Conservation (phyloP, 2,888 invertebrate species). For the Pyrochroa serraticornis region DNA sequence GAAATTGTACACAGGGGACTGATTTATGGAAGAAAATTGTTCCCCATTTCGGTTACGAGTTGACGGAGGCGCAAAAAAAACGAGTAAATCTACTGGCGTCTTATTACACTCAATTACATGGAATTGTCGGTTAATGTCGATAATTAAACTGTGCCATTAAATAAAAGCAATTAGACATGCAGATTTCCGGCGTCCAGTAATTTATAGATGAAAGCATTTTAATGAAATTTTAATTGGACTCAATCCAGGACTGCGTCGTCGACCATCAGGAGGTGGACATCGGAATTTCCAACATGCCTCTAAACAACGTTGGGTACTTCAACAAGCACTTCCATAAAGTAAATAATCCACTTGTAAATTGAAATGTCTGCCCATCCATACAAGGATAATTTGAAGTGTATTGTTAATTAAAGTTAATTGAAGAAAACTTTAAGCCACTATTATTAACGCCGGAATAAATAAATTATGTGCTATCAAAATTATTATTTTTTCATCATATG, state of each 20-base stretch:
- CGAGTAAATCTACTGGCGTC: constrained; percentile 9
- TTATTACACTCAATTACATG: constrained; percentile 27
- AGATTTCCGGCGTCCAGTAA: constrained; percentile 28
- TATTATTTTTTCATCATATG: too few species aligned
- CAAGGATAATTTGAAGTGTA: too few species aligned
- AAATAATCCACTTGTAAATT: too few species aligned
- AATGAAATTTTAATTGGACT: constrained; percentile 32
- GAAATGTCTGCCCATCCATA: too few species aligned
- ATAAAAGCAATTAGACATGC: constrained; percentile 26
- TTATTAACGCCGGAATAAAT: too few species aligned
- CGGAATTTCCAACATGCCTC: constrained; percentile 11
- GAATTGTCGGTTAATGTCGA: constrained; percentile 19
- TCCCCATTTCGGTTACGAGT: too few species aligned
- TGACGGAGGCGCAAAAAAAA: not conserved
- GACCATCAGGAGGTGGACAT: not conserved
- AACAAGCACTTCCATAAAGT: too few species aligned
- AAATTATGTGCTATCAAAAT: too few species aligned
- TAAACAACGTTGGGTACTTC: not conserved
- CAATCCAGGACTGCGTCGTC: constrained; percentile 17
- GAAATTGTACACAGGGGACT: constrained; percentile 40
- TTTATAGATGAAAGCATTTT: constrained; percentile 32
- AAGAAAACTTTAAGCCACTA: too few species aligned
- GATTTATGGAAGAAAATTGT: constrained; percentile 37
- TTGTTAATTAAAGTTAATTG: too few species aligned
- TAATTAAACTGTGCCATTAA: constrained; percentile 24